Conservation (phyloP, 1,140 invertebrate species). For the Paralvinella palmiformis region DNA sequence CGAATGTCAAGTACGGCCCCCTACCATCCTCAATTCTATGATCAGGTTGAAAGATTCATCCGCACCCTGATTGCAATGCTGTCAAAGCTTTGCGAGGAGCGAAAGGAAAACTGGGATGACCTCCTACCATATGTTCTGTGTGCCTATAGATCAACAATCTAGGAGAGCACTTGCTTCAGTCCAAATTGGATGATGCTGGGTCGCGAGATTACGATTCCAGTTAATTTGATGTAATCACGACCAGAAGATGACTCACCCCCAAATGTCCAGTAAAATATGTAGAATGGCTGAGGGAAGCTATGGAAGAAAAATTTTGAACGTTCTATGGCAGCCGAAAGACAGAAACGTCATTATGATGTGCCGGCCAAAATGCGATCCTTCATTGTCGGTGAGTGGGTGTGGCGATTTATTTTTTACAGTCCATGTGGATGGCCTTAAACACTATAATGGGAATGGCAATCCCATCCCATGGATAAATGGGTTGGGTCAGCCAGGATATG, state of each 20-base stretch:
- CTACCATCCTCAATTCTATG: constrained; percentile 28
- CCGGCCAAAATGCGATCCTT: neutral
- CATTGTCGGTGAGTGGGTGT: neutral
- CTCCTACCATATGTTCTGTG: constrained; percentile 21
- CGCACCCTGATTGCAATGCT: constrained; percentile 15
- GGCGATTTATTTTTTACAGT: too few relatives aligned
- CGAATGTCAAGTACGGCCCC: constrained; percentile 18
- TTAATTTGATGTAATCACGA: constrained; percentile 14
- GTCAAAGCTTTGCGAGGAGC: constrained; percentile 23
- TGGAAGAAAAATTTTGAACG: neutral
- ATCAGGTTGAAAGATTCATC: constrained; percentile 15
- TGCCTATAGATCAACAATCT: constrained; percentile 24
- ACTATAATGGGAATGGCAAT: too few relatives aligned
- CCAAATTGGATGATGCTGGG: constrained; percentile 26
- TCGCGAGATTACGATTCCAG: constrained; percentile 20
- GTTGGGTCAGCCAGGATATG: too few relatives aligned
- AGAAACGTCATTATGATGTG: neutral
- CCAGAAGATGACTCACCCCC: neutral
- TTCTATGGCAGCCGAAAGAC: neutral
- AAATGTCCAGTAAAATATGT: constrained; percentile 2
- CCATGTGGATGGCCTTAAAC: too few relatives aligned
- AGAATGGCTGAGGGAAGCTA: constrained; percentile 2
- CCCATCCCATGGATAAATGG: too few relatives aligned
- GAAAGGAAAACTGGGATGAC: constrained; percentile 27
- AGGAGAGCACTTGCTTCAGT: constrained; percentile 24